Conservation (phyloP, 2,888 invertebrate species). For the Habroteleia sp. region DNA sequence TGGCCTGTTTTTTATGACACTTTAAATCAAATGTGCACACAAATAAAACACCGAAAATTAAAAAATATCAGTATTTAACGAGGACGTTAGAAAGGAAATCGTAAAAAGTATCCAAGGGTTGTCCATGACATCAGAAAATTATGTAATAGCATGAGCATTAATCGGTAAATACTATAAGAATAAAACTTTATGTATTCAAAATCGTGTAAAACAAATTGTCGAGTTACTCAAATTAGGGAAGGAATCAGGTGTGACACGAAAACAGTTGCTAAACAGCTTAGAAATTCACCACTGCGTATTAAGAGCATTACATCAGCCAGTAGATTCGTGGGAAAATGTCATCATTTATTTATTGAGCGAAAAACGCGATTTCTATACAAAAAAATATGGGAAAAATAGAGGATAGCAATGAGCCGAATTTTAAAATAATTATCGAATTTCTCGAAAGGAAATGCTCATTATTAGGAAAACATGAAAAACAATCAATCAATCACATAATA, state of each 20-base stretch:
- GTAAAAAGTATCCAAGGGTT: conserved; percentile 59
- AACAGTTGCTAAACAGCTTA: conserved; percentile 55
- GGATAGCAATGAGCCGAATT: too few relatives aligned
- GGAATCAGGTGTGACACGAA: conserved; percentile 41
- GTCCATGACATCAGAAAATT: conserved; percentile 60
- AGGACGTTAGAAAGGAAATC: conserved; percentile 45
- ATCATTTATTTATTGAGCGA: conserved; percentile 63
- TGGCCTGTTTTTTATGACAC: conserved; percentile 62
- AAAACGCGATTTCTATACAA: conserved; percentile 66
- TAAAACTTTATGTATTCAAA: conserved; percentile 60
- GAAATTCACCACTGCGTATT: conserved; percentile 61
- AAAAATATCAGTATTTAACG: conserved; percentile 63
- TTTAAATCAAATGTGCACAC: conserved; percentile 59
- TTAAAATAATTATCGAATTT: too few relatives aligned
- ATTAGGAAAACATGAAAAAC: too few relatives aligned
- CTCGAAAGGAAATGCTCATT: too few relatives aligned
- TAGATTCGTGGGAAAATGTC: conserved; percentile 65
- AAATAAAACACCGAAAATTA: conserved; percentile 51
- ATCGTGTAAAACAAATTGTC: conserved; percentile 54
- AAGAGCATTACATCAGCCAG: conserved; percentile 63
- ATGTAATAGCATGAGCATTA: conserved; percentile 61
- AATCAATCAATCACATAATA: conserved; percentile 11
- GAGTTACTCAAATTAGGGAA: conserved; percentile 44
- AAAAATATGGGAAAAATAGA: conserved; percentile 66
- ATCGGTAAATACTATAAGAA: conserved; percentile 58